Base-by-base conservation (phyloP, 1,140 invertebrate species). In the Neocloeon triangulifer region DNA sequence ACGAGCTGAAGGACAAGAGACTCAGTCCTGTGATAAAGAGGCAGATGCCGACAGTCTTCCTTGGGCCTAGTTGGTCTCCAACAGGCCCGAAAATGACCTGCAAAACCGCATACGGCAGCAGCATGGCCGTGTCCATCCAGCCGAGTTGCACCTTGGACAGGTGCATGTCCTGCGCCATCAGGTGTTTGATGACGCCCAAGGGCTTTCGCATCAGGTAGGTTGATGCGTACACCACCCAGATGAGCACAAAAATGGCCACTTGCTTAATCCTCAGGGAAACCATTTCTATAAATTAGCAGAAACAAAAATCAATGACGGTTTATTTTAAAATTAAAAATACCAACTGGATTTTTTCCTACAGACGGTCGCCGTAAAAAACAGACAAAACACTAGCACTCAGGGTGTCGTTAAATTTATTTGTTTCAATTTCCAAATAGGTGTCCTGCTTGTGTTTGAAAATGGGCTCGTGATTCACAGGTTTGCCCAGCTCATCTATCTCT, bases 21-120 rank as follows among this genome's bases (percentile, higher is more conserved):
- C 51, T 53, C 5, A 55, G 25, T 17, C 52, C 54, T 14, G 56
- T 50, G n/a, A 55, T 18, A 10, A 56, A 34, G 3, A 64, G 39
- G 37, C 55, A 52, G 12, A 52, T 19, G 13, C 50, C 50, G 34
- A 61, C 47, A 8, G 56, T 59, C 37, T 43, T 40, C 23, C 59
- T 44, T 17, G 59, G 45, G 21, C 60, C 59, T 42, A 58, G 46
- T 32, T 43, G 44, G 38, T 62, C 60, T 9, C 53, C 57, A 15
- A 60, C 10, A 25, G 51, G 47, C 10, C 56, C 53, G 8, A 58
- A 37, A 23, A 53, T 36, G 36, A 61, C 52, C 43, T 60, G 58
- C 37, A 61, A 51, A 3, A 54, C 22, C 19, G 60, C 56, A 46
- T 64, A 64, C 3, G 61, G 61, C 9, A 62, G 41, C 5, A 64